Evolutionary conservation across 2,888 invertebrate species (phyloP).

Genomic region (Maniola hyperantus): DNA sequence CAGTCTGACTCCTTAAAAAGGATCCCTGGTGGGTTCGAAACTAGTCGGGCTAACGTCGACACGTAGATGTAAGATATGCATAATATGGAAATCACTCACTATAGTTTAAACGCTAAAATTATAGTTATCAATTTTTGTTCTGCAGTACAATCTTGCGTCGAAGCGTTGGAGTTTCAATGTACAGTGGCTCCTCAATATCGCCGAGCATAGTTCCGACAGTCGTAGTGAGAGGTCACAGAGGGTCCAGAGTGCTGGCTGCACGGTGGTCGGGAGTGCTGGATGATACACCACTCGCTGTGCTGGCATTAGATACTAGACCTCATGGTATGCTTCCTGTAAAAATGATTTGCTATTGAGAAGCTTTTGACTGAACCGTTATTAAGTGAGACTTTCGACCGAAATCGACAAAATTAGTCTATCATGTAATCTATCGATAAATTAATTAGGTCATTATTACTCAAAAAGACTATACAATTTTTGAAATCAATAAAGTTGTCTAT

Average conservation of each 20-base stretch:
- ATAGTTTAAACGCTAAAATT: not conserved
- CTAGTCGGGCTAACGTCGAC: no score
- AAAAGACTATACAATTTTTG: no score
- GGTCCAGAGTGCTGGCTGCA: conserved; percentile 71
- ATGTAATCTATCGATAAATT: no score
- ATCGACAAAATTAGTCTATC: no score
- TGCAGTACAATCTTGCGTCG: conserved; percentile 66
- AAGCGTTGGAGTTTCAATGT: conserved; percentile 77
- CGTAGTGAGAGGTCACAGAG: conserved; percentile 70
- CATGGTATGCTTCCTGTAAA: conserved; percentile 57
- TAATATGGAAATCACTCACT: no score
- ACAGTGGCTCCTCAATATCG: conserved; percentile 61
- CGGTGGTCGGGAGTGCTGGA: conserved; percentile 78
- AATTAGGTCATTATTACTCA: no score
- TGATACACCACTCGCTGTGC: conserved; percentile 71
- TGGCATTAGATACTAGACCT: conserved; percentile 70
- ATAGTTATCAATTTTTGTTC: conserved; percentile 6
- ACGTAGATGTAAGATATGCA: no score
- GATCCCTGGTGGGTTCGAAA: no score
- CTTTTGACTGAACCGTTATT: no score
- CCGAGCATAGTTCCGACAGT: conserved; percentile 68
- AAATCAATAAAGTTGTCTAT: no score
- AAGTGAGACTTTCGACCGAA: no score
- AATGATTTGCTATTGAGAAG: not conserved
- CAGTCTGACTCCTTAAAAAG: no score